Evolutionary conservation across 1,140 invertebrate species (phyloP).

Genomic region (Gryllus bimaculatus): DNA sequence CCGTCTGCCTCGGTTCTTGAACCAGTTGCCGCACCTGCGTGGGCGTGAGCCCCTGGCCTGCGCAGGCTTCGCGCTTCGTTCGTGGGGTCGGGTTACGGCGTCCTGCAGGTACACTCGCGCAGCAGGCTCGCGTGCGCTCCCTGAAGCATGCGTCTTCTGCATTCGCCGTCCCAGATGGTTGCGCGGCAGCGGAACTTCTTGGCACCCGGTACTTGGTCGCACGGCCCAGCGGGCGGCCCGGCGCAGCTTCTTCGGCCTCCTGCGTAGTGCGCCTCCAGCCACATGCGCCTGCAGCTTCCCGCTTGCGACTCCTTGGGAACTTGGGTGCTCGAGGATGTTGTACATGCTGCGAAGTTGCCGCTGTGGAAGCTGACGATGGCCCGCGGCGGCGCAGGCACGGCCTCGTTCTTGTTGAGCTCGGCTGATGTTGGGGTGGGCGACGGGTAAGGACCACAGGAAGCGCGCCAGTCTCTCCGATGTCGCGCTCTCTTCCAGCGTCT

Average conservation of each 20-base stretch:
- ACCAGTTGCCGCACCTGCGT: conserved; percentile 99
- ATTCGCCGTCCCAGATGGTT: conserved; percentile 99
- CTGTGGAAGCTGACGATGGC: conserved; percentile 97
- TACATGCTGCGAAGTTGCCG: conserved; percentile 90
- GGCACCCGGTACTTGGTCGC: conserved; percentile 98
- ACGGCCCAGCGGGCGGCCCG: conserved; percentile 91
- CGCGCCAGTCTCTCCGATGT: conserved; percentile 90
- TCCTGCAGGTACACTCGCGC: conserved; percentile 97
- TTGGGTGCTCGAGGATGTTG: conserved; percentile 89
- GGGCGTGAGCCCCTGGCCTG: conserved; percentile 91
- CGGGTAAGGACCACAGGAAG: conserved; percentile 93
- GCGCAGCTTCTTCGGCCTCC: conserved; percentile 90
- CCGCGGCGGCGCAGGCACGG: conserved; percentile 84
- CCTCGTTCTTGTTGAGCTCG: conserved; percentile 89
- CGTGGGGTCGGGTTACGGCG: conserved; percentile 97
- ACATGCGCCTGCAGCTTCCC: conserved; percentile 91
- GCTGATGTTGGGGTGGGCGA: conserved; percentile 87
- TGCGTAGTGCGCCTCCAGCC: conserved; percentile 98
- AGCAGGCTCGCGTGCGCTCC: conserved; percentile 91
- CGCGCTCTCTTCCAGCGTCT: conserved; percentile 95
- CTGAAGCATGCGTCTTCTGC: conserved; percentile 99
- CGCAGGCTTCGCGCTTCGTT: conserved; percentile 97
- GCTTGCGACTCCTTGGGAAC: conserved; percentile 94
- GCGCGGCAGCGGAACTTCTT: conserved; percentile 97
- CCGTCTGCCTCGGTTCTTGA: conserved; percentile 97